These are phyloP conservation scores for Pangasius sanitwongsei DNA, from an alignment of 2,797 vertebrate genomes.

Conservation along the genomic window DNA sequence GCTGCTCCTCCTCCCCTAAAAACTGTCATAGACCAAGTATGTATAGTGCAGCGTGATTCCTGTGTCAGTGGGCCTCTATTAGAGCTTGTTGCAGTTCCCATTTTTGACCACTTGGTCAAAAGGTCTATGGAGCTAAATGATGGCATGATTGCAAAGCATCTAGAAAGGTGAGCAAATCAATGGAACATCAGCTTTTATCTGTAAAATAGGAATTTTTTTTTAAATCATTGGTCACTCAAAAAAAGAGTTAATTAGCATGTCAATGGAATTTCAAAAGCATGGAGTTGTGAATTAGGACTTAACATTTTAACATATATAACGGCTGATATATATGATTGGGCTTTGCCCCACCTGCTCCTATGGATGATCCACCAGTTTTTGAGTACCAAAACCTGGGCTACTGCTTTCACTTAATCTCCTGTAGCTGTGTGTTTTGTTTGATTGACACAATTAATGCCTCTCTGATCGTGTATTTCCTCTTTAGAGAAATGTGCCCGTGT, in stretches of 20 bases:
- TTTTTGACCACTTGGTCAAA: neutral
- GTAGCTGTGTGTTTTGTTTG: neutral
- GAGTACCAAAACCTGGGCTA: neutral
- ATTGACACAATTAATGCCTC: neutral
- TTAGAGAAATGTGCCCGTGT: conserved; percentile 79
- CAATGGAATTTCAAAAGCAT: neutral
- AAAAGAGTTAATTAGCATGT: neutral
- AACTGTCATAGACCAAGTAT: neutral
- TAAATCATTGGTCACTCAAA: neutral
- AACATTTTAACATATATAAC: too few relatives aligned
- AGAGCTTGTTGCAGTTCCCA: neutral
- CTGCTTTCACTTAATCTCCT: neutral
- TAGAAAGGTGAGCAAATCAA: neutral
- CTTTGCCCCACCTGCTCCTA: neutral
- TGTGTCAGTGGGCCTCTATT: too few relatives aligned
- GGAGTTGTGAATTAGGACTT: too few relatives aligned
- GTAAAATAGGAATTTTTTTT: neutral
- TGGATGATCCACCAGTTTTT: neutral
- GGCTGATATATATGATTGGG: neutral
- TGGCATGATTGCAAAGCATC: neutral
- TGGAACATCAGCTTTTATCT: neutral
- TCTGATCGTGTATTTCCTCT: conserved; percentile 5
- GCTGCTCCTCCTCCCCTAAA: neutral
- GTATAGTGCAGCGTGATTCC: neutral
- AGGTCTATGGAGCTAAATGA: neutral